Evolutionary conservation across 2,888 invertebrate species (phyloP).

Genomic region (Hymenopus coronatus): DNA sequence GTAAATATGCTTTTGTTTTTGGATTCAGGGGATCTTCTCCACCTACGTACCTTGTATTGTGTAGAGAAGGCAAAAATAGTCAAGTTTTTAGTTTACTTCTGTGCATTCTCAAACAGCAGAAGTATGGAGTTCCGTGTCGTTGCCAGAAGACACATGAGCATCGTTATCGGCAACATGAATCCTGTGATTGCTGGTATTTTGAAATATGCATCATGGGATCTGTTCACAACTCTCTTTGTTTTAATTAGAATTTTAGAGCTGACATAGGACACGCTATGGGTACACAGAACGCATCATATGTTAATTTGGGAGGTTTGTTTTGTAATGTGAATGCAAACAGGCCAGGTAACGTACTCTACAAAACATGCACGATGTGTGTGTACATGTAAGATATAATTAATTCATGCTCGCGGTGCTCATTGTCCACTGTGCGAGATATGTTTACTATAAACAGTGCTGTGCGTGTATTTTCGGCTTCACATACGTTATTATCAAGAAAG

Average conservation of each 20-base stretch:
- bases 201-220: neutral
- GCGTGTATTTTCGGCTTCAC: neutral
- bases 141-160: neutral
- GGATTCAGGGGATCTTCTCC: too few relatives aligned
- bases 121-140: too few relatives aligned
- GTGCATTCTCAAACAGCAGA: too few relatives aligned
- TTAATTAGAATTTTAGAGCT: neutral
- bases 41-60: too few relatives aligned
- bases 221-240: neutral
- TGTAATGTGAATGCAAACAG: neutral
- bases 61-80: too few relatives aligned
- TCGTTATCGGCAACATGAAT: neutral
- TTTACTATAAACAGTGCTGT: neutral
- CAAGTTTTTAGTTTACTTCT: too few relatives aligned
- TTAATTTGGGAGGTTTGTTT: neutral
- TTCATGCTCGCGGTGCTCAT: neutral
- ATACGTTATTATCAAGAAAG: neutral
- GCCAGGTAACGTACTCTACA: neutral
- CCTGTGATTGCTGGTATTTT: neutral
- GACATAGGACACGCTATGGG: neutral
- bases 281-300: neutral
- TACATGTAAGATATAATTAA: neutral
- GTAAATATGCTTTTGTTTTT: too few relatives aligned
- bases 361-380: neutral
- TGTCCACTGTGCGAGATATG: neutral